Conservation (phyloP, 2,888 invertebrate genomes). For the Andrena flavipes region DNA sequence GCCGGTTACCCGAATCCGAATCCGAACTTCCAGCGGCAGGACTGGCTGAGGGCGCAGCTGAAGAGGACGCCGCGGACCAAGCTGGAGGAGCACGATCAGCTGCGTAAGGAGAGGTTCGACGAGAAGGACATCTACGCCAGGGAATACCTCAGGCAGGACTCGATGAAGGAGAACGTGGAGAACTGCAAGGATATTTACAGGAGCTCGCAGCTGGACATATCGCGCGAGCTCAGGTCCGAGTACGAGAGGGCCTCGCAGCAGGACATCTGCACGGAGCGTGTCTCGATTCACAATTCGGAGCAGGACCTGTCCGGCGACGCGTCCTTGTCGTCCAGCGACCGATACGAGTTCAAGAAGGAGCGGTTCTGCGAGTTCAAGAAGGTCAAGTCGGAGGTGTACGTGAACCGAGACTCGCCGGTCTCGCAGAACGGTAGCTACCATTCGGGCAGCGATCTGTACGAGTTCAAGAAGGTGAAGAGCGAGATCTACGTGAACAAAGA, state of each 20-base stretch:
- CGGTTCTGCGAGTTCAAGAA: conserved; percentile 81
- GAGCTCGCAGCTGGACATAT: conserved; percentile 67
- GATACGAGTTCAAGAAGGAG: conserved; percentile 79
- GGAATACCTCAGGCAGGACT: conserved; percentile 79
- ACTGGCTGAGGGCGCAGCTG: conserved; percentile 85
- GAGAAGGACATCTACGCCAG: conserved; percentile 78
- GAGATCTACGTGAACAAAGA: conserved; percentile 79
- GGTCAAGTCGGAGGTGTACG: conserved; percentile 80
- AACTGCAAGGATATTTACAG: conserved; percentile 81
- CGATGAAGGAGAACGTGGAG: conserved; percentile 81
- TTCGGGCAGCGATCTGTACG: conserved; percentile 75
- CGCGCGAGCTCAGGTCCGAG: conserved; percentile 70
- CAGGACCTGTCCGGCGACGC: conserved; percentile 75
- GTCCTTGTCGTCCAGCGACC: conserved; percentile 71
- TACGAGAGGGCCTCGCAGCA: conserved; percentile 78
- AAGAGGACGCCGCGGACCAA: conserved; percentile 82
- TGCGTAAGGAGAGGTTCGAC: conserved; percentile 78
- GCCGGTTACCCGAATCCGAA: conserved; percentile 80
- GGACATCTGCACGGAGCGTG: conserved; percentile 77
- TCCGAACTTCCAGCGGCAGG: conserved; percentile 86
- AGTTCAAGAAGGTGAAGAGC: conserved; percentile 81
- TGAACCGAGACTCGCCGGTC: conserved; percentile 81
- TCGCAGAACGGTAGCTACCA: conserved; percentile 81
- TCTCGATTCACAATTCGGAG: conserved; percentile 79
- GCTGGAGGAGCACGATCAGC: conserved; percentile 80